Evolutionary conservation across 1,140 invertebrate species (phyloP).

Genomic region (Ceratitis capitata): DNA sequence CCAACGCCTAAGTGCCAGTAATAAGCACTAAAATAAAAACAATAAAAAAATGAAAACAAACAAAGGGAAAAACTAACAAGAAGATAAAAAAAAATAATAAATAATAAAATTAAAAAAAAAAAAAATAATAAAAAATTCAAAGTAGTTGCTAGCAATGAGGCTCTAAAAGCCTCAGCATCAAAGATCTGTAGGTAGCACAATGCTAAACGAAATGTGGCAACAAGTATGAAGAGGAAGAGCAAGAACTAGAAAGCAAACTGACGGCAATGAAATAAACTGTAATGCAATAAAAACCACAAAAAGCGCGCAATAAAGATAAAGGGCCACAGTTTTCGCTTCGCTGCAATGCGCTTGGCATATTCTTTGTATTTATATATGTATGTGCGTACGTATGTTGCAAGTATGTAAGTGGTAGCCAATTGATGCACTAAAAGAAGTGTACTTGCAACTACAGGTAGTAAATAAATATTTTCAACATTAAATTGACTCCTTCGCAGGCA

Average conservation of each 20-base stretch:
- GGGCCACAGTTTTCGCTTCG: background rate
- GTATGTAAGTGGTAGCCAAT: background rate
- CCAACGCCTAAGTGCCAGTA: background rate
- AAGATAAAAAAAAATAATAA: background rate
- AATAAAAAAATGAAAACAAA: background rate
- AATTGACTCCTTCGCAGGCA: background rate
- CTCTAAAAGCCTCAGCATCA: background rate
- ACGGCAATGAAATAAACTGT: slow-evolving; percentile 17
- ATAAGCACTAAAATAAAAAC: background rate
- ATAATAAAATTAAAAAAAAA: background rate
- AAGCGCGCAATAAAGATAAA: background rate
- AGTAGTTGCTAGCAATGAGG: background rate
- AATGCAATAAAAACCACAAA: slow-evolving; percentile 4
- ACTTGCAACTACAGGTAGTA: background rate
- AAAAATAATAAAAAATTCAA: background rate
- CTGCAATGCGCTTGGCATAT: background rate
- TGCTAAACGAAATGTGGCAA: background rate
- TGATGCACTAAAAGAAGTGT: background rate
- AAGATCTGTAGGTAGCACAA: background rate
- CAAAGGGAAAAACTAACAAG: too few relatives aligned
- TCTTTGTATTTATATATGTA: too few relatives aligned
- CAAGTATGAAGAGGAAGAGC: background rate
- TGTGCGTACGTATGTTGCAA: background rate
- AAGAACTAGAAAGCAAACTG: background rate
- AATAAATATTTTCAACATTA: slow-evolving; percentile 10